Percentiles rank a stretch among this genome's conserved stretches.
Conservation (phyloP, 2,797 vertebrate species). For the Gallinago solitaria region DNA sequence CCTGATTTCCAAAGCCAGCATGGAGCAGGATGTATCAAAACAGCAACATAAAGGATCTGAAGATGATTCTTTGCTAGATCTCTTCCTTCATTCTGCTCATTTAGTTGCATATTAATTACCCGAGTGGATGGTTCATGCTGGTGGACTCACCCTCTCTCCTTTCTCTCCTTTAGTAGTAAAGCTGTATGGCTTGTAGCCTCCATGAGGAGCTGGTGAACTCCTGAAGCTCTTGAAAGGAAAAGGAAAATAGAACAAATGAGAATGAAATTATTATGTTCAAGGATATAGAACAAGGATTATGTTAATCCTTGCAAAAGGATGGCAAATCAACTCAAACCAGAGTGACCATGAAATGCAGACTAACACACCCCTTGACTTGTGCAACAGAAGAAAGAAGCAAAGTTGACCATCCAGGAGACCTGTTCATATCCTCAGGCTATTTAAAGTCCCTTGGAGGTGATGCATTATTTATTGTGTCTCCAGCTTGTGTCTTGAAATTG, state of each 20-base stretch:
- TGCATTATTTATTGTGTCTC: neutral
- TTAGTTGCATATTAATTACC: neutral
- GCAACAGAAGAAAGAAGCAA: neutral
- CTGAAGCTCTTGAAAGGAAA: constrained; percentile 68
- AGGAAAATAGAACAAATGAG: neutral
- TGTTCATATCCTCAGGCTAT: neutral
- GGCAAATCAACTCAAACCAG: neutral
- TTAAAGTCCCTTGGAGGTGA: neutral
- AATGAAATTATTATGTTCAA: neutral
- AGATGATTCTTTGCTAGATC: neutral
- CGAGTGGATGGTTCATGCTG: neutral
- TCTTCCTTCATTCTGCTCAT: neutral
- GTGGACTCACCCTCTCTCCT: constrained; percentile 84
- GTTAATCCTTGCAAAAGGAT: neutral
- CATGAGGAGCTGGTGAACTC: constrained; percentile 64
- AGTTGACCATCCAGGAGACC: neutral
- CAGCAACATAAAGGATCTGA: neutral
- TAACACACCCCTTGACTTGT: neutral
- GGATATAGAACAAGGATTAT: no score
- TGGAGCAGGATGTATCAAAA: neutral
- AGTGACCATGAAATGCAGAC: accelerated
- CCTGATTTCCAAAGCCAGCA: neutral
- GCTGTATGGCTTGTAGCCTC: constrained; percentile 77
- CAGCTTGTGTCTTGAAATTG: neutral
- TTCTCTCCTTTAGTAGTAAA: constrained; percentile 84